Percentiles rank a stretch among this genome's conserved stretches.
Conservation (phyloP, 2,888 invertebrate species). For the Bruchidius siliquastri region DNA sequence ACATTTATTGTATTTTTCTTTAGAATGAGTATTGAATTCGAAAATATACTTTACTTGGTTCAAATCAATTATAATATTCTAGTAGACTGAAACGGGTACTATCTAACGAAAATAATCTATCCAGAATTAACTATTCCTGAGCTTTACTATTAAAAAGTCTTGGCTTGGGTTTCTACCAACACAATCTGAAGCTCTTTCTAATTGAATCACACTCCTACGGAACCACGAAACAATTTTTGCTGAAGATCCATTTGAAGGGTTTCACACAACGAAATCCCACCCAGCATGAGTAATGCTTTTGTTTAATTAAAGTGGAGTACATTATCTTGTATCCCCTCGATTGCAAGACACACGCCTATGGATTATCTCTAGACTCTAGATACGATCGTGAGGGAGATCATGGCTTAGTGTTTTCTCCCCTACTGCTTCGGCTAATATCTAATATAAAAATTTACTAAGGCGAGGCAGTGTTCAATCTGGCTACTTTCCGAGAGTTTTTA, state of each 20-base stretch:
- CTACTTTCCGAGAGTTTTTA: conserved; percentile 12
- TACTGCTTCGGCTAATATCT: conserved; percentile 21
- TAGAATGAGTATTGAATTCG: too few relatives aligned
- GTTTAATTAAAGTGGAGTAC: background rate
- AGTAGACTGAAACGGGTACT: too few relatives aligned
- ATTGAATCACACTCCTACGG: background rate
- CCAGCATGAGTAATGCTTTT: background rate
- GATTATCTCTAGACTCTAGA: background rate
- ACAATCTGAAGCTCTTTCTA: background rate
- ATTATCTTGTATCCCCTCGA: background rate
- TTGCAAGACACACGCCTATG: background rate
- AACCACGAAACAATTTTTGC: background rate
- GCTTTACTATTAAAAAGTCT: too few relatives aligned
- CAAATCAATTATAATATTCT: too few relatives aligned
- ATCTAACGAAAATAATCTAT: too few relatives aligned
- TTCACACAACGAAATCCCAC: background rate
- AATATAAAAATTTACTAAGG: conserved; percentile 22
- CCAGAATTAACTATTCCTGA: too few relatives aligned
- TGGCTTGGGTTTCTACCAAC: too few relatives aligned
- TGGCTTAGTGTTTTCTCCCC: conserved; percentile 18
- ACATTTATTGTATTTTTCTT: too few relatives aligned
- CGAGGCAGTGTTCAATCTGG: conserved; percentile 17
- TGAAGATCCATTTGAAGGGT: background rate
- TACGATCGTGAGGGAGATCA: background rate
- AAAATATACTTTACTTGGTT: too few relatives aligned